These are phyloP conservation scores for Paelopatides confundens DNA, from an alignment of 53 echinoderm and acorn worm genomes.

Conservation along the genomic window DNA sequence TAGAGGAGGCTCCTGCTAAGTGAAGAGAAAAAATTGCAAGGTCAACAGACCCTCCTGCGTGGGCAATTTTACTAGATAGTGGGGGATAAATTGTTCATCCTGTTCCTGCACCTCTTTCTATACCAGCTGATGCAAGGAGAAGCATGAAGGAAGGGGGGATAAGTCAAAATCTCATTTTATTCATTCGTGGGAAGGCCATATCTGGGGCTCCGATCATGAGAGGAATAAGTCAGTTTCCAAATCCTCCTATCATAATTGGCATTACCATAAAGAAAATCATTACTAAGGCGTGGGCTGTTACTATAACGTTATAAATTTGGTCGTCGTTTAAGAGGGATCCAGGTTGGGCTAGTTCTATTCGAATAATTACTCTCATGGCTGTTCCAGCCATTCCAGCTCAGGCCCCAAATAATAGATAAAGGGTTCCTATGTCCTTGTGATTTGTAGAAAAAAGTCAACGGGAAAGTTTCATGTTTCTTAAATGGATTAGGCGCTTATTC, in stretches of 20 bases:
- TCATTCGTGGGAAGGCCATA: slow-evolving; percentile 87
- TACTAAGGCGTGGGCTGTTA: slow-evolving; percentile 77
- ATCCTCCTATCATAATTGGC: slow-evolving; percentile 86
- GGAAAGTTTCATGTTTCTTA: slow-evolving; percentile 49
- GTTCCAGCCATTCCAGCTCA: slow-evolving; percentile 80
- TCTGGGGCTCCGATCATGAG: slow-evolving; percentile 86
- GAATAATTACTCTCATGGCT: slow-evolving; percentile 77
- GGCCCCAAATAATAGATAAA: slow-evolving; percentile 73
- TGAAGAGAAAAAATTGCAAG: slow-evolving; percentile 82
- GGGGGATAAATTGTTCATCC: slow-evolving; percentile 82
- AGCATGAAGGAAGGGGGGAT: slow-evolving; percentile 76
- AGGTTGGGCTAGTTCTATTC: slow-evolving; percentile 75
- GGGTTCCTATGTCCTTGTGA: slow-evolving; percentile 84
- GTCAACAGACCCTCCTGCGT: slow-evolving; percentile 78
- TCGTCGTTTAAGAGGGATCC: slow-evolving; percentile 68
- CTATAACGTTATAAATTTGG: slow-evolving; percentile 80
- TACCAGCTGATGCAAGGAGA: slow-evolving; percentile 68
- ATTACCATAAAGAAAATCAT: slow-evolving; percentile 90
- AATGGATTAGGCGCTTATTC: too few relatives aligned
- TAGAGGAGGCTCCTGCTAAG: slow-evolving; percentile 77
- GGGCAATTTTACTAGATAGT: slow-evolving; percentile 70
- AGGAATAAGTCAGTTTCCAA: slow-evolving; percentile 80
- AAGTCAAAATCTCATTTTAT: slow-evolving; percentile 85
- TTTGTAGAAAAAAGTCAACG: slow-evolving; percentile 90
- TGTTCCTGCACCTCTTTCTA: slow-evolving; percentile 82